Conservation (phyloP, 2,888 invertebrate species). For the Drosophila histrio region DNA sequence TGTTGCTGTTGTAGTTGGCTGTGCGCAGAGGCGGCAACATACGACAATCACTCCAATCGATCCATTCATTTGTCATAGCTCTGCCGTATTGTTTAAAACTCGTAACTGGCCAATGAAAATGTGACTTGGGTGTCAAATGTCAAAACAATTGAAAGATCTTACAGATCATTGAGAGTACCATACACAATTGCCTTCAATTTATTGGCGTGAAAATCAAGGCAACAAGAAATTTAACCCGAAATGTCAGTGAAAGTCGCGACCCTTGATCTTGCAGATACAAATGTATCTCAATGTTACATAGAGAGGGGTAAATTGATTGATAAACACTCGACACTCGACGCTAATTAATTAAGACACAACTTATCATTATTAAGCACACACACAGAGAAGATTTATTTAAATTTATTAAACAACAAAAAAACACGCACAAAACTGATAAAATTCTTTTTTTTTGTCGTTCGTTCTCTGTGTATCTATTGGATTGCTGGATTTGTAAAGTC, state of each 20-base stretch:
- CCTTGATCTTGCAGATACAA: slow-evolving; percentile 69
- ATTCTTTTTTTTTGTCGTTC: slow-evolving; percentile 32
- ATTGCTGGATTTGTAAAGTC: slow-evolving; percentile 81
- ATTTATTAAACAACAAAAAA: slow-evolving; percentile 52
- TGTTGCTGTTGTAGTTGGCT: slow-evolving; percentile 69
- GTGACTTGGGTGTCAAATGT: slow-evolving; percentile 66
- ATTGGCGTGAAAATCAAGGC: slow-evolving; percentile 73
- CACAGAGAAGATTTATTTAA: slow-evolving; percentile 50
- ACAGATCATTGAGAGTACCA: slow-evolving; percentile 9
- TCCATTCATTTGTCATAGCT: slow-evolving; percentile 84
- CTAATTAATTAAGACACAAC: slow-evolving; percentile 60
- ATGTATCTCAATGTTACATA: slow-evolving; percentile 53
- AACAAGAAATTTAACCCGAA: slow-evolving; percentile 72
- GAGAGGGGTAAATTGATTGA: slow-evolving; percentile 33
- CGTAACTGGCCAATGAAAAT: slow-evolving; percentile 30
- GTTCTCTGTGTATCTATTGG: slow-evolving; percentile 82
- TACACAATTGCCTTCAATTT: slow-evolving; percentile 75
- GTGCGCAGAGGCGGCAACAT: slow-evolving; percentile 82
- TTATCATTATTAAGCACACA: slow-evolving; percentile 25
- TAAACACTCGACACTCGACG: slow-evolving; percentile 39
- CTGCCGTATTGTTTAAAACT: slow-evolving; percentile 42
- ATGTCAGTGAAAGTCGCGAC: slow-evolving; percentile 80
- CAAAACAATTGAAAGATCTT: slow-evolving; percentile 52
- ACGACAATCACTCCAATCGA: slow-evolving; percentile 83
- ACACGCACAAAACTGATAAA: slow-evolving; percentile 58